Evolutionary conservation across 2,113 vertebrate species (phyloP).

Genomic region (Thalassoma bifasciatum): DNA sequence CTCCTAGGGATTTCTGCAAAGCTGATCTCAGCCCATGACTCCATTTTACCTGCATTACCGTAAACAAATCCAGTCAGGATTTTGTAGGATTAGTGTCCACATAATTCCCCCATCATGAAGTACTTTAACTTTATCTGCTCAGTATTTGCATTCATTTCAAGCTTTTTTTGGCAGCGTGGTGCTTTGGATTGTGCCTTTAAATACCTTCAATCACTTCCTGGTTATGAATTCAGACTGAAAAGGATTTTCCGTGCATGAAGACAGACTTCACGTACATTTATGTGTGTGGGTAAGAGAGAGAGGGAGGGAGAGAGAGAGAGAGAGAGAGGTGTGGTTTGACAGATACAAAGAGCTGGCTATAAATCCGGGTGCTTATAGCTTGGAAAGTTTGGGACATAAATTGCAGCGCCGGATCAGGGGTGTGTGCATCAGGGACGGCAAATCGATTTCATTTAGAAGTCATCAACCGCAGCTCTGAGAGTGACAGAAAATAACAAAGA

Average conservation of each 20-base stretch:
- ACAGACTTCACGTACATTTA: background rate
- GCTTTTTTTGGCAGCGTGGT: slow-evolving; percentile 24
- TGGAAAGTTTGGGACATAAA: slow-evolving; percentile 57
- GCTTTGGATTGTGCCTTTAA: slow-evolving; percentile 48
- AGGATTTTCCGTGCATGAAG: slow-evolving; percentile 19
- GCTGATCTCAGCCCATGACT: slow-evolving; percentile 22
- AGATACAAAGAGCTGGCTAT: slow-evolving; percentile 53
- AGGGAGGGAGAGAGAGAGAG: background rate
- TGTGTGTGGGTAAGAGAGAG: background rate
- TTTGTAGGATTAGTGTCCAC: slow-evolving; percentile 44
- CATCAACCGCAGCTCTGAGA: slow-evolving; percentile 49
- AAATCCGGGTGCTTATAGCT: slow-evolving; percentile 57
- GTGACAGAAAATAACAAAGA: slow-evolving; percentile 59
- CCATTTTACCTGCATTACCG: slow-evolving; percentile 40
- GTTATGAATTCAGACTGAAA: slow-evolving; percentile 40
- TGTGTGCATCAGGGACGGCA: slow-evolving; percentile 54
- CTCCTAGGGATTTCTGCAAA: background rate
- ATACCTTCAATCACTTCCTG: slow-evolving; percentile 25
- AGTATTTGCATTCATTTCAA: slow-evolving; percentile 47
- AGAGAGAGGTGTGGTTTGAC: slow-evolving; percentile 14
- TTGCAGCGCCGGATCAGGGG: slow-evolving; percentile 42
- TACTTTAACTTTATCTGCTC: slow-evolving; percentile 49
- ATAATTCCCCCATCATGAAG: slow-evolving; percentile 51
- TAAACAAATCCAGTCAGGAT: slow-evolving; percentile 57
- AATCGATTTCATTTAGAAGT: slow-evolving; percentile 77